Base-by-base conservation (phyloP, 2,888 invertebrate species). In the Criorhina ranunculi region DNA sequence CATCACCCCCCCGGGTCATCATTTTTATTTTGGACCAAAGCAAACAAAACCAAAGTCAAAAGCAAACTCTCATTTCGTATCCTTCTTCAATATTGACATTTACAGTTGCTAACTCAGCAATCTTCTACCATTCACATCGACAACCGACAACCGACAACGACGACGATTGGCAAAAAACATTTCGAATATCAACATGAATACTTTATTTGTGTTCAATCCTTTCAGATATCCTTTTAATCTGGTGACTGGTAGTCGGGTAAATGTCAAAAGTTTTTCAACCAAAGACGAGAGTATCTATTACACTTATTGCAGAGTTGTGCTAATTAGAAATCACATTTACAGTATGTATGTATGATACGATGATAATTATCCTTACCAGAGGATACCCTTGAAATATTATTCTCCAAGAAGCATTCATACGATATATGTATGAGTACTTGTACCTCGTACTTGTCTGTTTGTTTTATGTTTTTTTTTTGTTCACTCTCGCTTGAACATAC, bases 31-130 rank as follows among this genome's bases (percentile, higher is more conserved):
- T 12, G 73, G 51, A 31, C 53, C 17, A 44, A 62, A 12, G 19
- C 62, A 73, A 73, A 73, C 53, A 73, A 53, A 64, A 62, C 60
- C 51, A 72, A 51, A 72, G 53, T 62, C 73, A 53, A 53, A 24
- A 35, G 53, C 42, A 44, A 73, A 64, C 35, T 64, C 55, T 17
- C 33, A 55, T 64, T 73, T 64, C 53, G 64, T 24, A 53, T 55
- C 35, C 62, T 73, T 8, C 17, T 15, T 11, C 55, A 73, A 73
- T 73, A 73, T 73, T 73, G 64, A 73, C 73, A 55, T 55, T 53
- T 62, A 35, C 55, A 29, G 40, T 35, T 15, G 42, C 67, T 31
- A 37, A 62, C 60, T 33, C 31, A 8, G 59, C 59, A 46, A 40
- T 57, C 29, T 70, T 33, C 44, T 57, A 24, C 33, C 44, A 44